phyloP scores from a whole-genome alignment of 2,113 vertebrate genomes.

The Chloropsis cyanopogon region DNA sequence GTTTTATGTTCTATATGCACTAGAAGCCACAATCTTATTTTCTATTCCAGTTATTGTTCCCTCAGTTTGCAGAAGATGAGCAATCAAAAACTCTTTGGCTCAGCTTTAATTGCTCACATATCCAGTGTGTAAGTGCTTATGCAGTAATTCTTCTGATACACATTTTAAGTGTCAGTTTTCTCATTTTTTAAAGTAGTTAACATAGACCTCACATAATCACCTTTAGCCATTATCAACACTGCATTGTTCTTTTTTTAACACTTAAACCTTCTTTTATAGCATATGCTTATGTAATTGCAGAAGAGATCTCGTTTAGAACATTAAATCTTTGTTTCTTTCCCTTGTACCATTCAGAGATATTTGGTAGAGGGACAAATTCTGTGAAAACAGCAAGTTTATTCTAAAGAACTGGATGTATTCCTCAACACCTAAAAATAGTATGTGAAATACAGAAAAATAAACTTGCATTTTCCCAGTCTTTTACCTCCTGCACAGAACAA shows the following conservation, averaged over 20 bases:
- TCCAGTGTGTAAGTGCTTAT: constrained; percentile 34
- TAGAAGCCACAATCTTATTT: constrained; percentile 46
- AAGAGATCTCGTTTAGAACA: not conserved
- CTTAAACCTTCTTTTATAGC: not conserved
- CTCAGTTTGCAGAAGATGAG: constrained; percentile 60
- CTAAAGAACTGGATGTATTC: not conserved
- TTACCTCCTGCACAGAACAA: not conserved
- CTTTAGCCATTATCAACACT: not conserved
- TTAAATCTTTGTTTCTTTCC: not conserved
- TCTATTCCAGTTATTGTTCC: constrained; percentile 27
- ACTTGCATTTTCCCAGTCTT: not conserved
- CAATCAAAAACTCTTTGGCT: constrained; percentile 58
- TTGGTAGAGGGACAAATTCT: not conserved
- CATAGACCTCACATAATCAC: constrained; percentile 6
- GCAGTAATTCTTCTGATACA: constrained; percentile 36
- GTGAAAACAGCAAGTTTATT: not conserved
- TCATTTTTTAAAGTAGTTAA: constrained; percentile 54
- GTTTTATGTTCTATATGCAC: constrained; percentile 7
- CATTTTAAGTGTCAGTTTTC: constrained; percentile 24
- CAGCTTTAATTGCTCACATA: constrained; percentile 52
- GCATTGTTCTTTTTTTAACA: constrained; percentile 25
- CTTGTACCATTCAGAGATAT: not conserved
- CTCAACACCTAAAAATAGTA: not conserved
- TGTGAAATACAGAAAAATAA: not conserved
- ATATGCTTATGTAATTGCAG: not conserved